These are phyloP conservation scores for Ferdinandea cuprea DNA, from an alignment of 2,888 invertebrate genomes.

Conservation along the genomic window DNA sequence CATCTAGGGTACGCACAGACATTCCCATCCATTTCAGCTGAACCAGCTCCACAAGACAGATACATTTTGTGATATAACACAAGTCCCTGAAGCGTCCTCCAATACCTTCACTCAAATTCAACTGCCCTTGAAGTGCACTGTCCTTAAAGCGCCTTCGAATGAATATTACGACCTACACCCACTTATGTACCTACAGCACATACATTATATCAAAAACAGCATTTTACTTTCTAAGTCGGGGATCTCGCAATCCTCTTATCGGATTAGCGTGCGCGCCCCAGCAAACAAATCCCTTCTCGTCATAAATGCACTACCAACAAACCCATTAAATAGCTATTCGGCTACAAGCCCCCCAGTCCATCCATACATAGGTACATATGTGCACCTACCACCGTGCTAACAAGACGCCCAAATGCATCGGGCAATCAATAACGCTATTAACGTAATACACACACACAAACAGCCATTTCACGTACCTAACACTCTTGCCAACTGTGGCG, in stretches of 20 bases:
- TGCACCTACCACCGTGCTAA: slow-evolving; percentile 68
- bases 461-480: neutral
- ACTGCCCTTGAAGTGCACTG: slow-evolving; percentile 32
- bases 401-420: slow-evolving; percentile 69
- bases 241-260: slow-evolving; percentile 63
- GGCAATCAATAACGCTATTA: slow-evolving; percentile 73
- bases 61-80: too few species aligned
- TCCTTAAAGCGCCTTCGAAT: slow-evolving; percentile 43
- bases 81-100: neutral
- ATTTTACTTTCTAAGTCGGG: slow-evolving; percentile 61
- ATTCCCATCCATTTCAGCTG: neutral
- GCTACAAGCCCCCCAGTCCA: slow-evolving; percentile 22
- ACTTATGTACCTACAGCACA: too few species aligned
- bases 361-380: too few species aligned
- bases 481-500: slow-evolving; percentile 31
- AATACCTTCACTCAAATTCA: neutral
- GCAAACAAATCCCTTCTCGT: neutral
- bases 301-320: slow-evolving; percentile 24
- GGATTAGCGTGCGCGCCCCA: slow-evolving; percentile 47
- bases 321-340: slow-evolving; percentile 57
- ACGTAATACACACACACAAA: slow-evolving; percentile 35
- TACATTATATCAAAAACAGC: slow-evolving; percentile 23
- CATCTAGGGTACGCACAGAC: too few species aligned
- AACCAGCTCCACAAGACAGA: too few species aligned
- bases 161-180: slow-evolving; percentile 54